Conservation (phyloP, 2,797 vertebrate species). For the Crenuchus spilurus region DNA sequence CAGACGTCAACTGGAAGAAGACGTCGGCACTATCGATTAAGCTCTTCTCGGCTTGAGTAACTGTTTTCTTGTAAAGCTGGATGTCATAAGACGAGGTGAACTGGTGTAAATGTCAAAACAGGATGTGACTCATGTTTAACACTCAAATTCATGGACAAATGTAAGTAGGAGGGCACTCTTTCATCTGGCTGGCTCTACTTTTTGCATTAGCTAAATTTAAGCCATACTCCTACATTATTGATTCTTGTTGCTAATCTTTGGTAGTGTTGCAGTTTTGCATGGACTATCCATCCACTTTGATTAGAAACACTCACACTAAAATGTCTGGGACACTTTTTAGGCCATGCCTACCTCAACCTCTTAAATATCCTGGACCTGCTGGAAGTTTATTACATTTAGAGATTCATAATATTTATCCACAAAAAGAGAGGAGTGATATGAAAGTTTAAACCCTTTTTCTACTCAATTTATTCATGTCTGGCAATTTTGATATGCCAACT, state of each 20-base stretch:
- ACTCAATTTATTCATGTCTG: no score
- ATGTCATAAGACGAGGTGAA: not conserved
- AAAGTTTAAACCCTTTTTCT: no score
- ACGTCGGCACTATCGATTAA: not conserved
- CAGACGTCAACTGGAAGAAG: conserved; percentile 2
- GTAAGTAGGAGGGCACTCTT: not conserved
- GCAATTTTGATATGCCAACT: no score
- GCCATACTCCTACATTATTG: not conserved
- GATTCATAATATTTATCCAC: no score
- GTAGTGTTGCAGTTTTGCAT: no score
- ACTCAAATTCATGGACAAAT: not conserved
- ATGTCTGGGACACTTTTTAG: no score
- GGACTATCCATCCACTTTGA: no score
- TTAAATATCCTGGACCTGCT: no score
- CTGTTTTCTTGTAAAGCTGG: not conserved
- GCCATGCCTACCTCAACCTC: no score
- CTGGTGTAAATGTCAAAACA: not conserved
- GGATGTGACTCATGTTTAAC: not conserved
- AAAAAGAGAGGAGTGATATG: no score
- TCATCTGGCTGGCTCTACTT: not conserved
- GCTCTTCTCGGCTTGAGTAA: not conserved
- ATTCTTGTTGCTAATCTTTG: not conserved
- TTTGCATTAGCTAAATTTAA: not conserved
- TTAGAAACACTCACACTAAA: no score
- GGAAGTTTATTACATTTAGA: no score